Evolutionary conservation across 2,797 vertebrate species (phyloP), one percentile per base, ranked within the genome.

Genomic region (Microchirus variegatus): DNA sequence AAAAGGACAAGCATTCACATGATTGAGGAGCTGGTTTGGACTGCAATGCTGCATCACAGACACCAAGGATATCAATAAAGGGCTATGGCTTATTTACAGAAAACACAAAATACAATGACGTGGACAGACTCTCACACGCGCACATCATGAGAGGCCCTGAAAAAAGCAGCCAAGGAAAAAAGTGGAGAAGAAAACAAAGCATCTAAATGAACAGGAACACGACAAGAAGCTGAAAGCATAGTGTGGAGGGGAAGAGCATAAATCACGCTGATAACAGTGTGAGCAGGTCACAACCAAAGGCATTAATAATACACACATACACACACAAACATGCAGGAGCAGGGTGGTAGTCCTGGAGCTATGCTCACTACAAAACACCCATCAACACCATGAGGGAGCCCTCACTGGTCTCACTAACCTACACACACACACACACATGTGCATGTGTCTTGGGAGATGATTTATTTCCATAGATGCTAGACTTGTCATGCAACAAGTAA

Each of bases 191-290:
- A 63, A 65, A 64, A 57, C 55, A 69, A 74, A 51, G 63, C 3
- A n/a, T 78, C 74, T 78, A 78, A 84, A 87, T 76, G 82, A 85
- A 80, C 80, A 63, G 44, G 59, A 77, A 70, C 48, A 67, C 56
- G 61, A 76, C 61, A 57, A 67, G 61, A 65, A 60, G 72, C 77
- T 76, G 67, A 73, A 85, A 78, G 79, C 77, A 52, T n/a, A 49
- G 64, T 61, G 67, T 73, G 63, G 66, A 66, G 50, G 45, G 49
- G 59, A 47, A 78, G 81, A 78, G 83, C 83, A 92, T 92, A 89
- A 90, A 91, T 92, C 89, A 91, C 40, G 48, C 56, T 83, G 88
- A 88, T 87, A 87, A 85, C 83, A 80, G 86, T 81, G 86, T 80
- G 80, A 79, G 86, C 85, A 90, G 88, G 88, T 89, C 89, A 88